Evolutionary conservation across 2,888 invertebrate species (phyloP).

Genomic region (Candidula unifasciata): DNA sequence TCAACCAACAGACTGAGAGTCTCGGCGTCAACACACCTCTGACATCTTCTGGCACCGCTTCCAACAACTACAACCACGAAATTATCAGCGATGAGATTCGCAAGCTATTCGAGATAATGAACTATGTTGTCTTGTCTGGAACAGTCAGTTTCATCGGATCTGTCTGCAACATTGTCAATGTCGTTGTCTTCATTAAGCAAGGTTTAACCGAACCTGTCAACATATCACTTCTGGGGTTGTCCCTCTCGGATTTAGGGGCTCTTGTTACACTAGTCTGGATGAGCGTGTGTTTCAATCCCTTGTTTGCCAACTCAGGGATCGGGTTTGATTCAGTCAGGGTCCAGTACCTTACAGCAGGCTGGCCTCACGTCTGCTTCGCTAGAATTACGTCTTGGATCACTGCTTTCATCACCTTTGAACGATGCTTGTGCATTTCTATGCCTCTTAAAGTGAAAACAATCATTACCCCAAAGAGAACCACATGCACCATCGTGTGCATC

Average conservation of each 20-base stretch:
- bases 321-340: constrained; percentile 6
- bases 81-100: constrained; percentile 25
- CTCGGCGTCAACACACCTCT: too few species aligned
- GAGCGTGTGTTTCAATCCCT: constrained; percentile 34
- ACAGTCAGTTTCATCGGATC: not conserved
- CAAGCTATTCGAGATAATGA: constrained; percentile 15
- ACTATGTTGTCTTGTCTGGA: not conserved
- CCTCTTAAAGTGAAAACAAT: constrained; percentile 32
- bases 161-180: constrained; percentile 26
- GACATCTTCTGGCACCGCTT: too few species aligned
- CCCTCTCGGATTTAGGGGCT: constrained; percentile 25
- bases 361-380: constrained; percentile 41
- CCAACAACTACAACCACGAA: not conserved
- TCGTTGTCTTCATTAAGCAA: constrained; percentile 18
- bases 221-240: constrained; percentile 23
- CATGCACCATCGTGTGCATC: constrained; percentile 1
- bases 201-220: constrained; percentile 18
- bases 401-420: constrained; percentile 34
- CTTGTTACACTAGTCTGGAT: constrained; percentile 29
- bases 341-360: constrained; percentile 31
- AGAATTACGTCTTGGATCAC: constrained; percentile 32
- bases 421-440: constrained; percentile 36
- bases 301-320: constrained; percentile 4
- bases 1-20: not conserved
- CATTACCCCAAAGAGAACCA: constrained; percentile 30